Evolutionary conservation across 1,140 invertebrate genomes (phyloP).

Genomic region (Vanessa atalanta): DNA sequence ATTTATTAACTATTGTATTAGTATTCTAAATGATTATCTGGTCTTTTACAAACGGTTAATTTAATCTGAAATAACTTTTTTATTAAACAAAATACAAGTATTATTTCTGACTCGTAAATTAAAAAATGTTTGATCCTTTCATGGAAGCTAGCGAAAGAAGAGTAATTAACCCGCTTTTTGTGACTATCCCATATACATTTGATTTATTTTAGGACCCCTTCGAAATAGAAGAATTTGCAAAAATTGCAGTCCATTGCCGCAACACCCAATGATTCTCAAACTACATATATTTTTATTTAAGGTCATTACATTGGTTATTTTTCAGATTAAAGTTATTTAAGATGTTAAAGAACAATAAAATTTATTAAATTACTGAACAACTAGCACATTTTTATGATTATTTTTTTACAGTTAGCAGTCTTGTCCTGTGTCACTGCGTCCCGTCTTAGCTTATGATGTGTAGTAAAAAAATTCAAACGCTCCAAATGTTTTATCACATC

Average conservation of each 20-base stretch:
- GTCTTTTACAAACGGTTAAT: neutral
- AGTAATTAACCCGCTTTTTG: slow-evolving; percentile 78
- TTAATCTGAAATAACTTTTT: neutral
- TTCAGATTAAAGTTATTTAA: too few relatives aligned
- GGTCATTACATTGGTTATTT: too few relatives aligned
- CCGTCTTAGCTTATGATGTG: too few relatives aligned
- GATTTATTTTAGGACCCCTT: slow-evolving; percentile 77
- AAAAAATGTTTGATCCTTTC: slow-evolving; percentile 65
- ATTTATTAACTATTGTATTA: slow-evolving; percentile 14
- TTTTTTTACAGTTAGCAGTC: too few relatives aligned
- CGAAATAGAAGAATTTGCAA: slow-evolving; percentile 77
- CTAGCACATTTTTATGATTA: too few relatives aligned
- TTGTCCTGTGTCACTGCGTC: too few relatives aligned
- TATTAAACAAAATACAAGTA: neutral
- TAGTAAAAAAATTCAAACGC: too few relatives aligned
- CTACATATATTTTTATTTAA: slow-evolving; percentile 7
- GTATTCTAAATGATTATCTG: neutral
- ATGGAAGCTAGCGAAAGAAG: slow-evolving; percentile 60
- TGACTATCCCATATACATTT: slow-evolving; percentile 73
- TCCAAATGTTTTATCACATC: too few relatives aligned
- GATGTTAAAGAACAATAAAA: too few relatives aligned
- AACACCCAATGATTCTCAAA: slow-evolving; percentile 54
- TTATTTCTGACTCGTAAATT: slow-evolving; percentile 10
- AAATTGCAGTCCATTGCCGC: slow-evolving; percentile 68
- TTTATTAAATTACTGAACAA: too few relatives aligned